These are phyloP conservation scores for Ophioninae sp. DNA, from an alignment of 2,888 invertebrate species.

Conservation along the genomic window DNA sequence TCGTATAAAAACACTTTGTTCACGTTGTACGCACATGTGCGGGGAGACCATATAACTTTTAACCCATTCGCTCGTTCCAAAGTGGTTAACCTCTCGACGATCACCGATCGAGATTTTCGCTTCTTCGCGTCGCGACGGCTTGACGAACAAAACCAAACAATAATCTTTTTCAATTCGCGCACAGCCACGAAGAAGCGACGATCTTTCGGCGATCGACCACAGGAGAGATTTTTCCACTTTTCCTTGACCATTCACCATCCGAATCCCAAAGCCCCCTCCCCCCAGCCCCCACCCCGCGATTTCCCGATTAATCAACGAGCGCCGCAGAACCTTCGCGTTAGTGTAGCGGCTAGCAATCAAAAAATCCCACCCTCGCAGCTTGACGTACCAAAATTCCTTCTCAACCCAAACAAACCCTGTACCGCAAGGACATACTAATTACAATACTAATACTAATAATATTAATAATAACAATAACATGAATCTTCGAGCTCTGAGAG, in stretches of 20 bases:
- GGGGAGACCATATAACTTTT: slow-evolving; percentile 81
- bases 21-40: slow-evolving; percentile 81
- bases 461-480: slow-evolving; percentile 37
- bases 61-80: slow-evolving; percentile 79
- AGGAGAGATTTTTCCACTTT: slow-evolving; percentile 7
- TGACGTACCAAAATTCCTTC: slow-evolving; percentile 45
- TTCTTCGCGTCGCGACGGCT: slow-evolving; percentile 20
- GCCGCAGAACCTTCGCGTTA: slow-evolving; percentile 16
- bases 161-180: not conserved
- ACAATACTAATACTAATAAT: slow-evolving; percentile 31
- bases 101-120: slow-evolving; percentile 28
- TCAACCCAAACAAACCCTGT: slow-evolving; percentile 36
- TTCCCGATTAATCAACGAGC: slow-evolving; percentile 7
- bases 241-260: no score
- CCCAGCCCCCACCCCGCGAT: slow-evolving; percentile 10
- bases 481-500: slow-evolving; percentile 57
- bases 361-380: slow-evolving; percentile 57
- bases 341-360: slow-evolving; percentile 72
- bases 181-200: slow-evolving; percentile 1
- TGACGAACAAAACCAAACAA: not conserved
- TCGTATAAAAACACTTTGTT: slow-evolving; percentile 77
- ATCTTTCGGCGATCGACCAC: slow-evolving; percentile 24
- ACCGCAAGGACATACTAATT: slow-evolving; percentile 39
- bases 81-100: slow-evolving; percentile 40
- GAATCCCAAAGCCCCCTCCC: no score